phyloP scores from a whole-genome alignment of 2,113 vertebrate species.

The Acrocephalus kingi region DNA sequence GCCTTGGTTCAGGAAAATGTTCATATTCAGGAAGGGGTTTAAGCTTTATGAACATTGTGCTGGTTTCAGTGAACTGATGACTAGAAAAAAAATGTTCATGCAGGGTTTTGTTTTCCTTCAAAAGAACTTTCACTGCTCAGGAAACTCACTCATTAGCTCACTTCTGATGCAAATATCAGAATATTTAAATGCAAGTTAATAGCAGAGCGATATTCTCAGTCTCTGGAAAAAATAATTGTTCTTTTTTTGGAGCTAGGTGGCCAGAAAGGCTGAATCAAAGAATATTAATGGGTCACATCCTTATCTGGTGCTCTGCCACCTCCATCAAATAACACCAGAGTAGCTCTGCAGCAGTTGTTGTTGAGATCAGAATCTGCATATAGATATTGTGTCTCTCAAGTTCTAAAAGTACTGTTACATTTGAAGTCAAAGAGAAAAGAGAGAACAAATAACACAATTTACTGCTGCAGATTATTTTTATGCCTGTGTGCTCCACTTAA shows the following conservation, averaged over 20 bases:
- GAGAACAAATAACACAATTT: conserved; percentile 28
- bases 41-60: neutral
- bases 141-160: neutral
- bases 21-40: neutral
- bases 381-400: conserved; percentile 26
- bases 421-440: conserved; percentile 24
- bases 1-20: neutral
- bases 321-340: neutral
- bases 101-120: neutral
- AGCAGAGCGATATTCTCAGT: neutral
- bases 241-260: neutral
- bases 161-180: conserved; percentile 13
- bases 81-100: neutral
- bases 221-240: neutral
- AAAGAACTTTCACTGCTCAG: neutral
- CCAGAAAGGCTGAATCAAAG: conserved; percentile 13
- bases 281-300: neutral
- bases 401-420: conserved; percentile 32
- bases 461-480: conserved; percentile 53
- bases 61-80: neutral
- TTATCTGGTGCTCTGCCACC: neutral
- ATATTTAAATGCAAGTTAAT: conserved; percentile 13
- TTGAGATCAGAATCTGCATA: conserved; percentile 40
- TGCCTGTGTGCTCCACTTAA: conserved; percentile 62
- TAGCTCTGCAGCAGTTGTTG: neutral